Evolutionary conservation across 1,140 invertebrate genomes (phyloP), one percentile per base, ranked within the genome.

Genomic region (Drosophila teissieri): DNA sequence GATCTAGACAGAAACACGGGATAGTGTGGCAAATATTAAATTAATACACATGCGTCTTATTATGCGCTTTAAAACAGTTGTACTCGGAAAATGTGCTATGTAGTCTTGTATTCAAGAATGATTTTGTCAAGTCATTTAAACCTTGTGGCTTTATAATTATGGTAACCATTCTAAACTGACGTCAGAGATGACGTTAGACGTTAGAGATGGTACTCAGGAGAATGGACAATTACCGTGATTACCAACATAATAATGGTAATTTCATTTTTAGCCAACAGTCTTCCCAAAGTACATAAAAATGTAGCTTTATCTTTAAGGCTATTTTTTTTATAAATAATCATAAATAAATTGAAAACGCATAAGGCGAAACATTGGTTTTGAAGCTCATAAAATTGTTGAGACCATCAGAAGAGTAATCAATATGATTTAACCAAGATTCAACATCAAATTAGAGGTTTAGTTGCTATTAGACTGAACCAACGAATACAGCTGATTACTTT

Each of bases 11-110:
- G 15, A 14, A n/a, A 7, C 4, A 40, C 4, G 17, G 22, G 17
- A 1, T 63, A 31, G 12, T 19, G n/a, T 17, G 15, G 17, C 8
- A 24, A 36, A 44, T 40, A 34, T 60, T 74, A 78, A 86, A 86
- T 85, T 86, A 85, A 86, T 72, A 82, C 82, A 75, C 61, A 61
- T 68, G n/a, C 45, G 45, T 34, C 63, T 70, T 19, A 53, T 61
- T 48, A 34, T 37, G 22, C 37, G 61, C 61, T 27, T 54, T 57
- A 49, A 74, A 65, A 36, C 36, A 11, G 14, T 45, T 11, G 17
- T 12, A 11, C 15, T 14, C 10, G 15, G 4, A 19, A 17, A 24
- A 58, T n/a, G 4, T 12, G 19, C 27, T 22, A 36, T 4, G 14
- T 3, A 4, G 17, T 37, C 10, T 11, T 27, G 42, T 4, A 34